A percentile compares a stretch with the other conserved stretches of the same genome.
Conservation (phyloP, 2,888 invertebrate genomes). For the Cosmia trapezina region DNA sequence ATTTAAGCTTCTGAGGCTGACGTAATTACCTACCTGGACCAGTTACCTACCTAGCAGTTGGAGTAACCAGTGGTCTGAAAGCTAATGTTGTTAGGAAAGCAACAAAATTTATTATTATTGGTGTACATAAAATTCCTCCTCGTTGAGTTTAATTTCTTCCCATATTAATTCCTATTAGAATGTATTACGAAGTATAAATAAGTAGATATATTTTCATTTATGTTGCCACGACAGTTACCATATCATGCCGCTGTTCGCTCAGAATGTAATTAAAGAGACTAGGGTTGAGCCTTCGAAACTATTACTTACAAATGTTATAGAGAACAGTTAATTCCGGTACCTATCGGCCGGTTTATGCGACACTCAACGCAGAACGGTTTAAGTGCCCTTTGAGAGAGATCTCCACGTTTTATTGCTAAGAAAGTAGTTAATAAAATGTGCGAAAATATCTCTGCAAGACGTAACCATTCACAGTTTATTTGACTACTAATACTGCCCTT, state of each 20-base stretch:
- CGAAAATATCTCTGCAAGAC: constrained; percentile 64
- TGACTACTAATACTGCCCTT: constrained; percentile 50
- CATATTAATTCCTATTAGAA: constrained; percentile 11
- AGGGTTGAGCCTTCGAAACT: constrained; percentile 58
- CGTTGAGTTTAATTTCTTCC: constrained; percentile 40
- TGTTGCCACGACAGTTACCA: constrained; percentile 27
- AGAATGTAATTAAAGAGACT: constrained; percentile 59
- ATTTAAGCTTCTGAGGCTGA: too few species aligned
- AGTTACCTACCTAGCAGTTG: too few species aligned
- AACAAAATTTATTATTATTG: constrained; percentile 29
- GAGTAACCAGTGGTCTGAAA: too few species aligned
- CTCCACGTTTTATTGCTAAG: constrained; percentile 67
- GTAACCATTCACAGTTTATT: constrained; percentile 60
- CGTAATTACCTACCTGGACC: too few species aligned
- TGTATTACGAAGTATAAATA: constrained; percentile 16
- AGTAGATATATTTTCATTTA: constrained; percentile 40
- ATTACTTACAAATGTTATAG: constrained; percentile 68
- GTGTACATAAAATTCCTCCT: constrained; percentile 34
- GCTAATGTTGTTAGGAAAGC: neutral
- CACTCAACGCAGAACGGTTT: constrained; percentile 71
- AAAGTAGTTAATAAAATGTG: constrained; percentile 70
- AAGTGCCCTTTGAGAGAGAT: constrained; percentile 67
- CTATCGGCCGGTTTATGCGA: constrained; percentile 73
- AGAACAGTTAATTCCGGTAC: constrained; percentile 72
- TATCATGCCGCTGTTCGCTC: constrained; percentile 43